Percentiles rank a stretch among this genome's conserved stretches.
phyloP scores from a whole-genome alignment of 2,888 invertebrate genomes.

The Mamestra brassicae region DNA sequence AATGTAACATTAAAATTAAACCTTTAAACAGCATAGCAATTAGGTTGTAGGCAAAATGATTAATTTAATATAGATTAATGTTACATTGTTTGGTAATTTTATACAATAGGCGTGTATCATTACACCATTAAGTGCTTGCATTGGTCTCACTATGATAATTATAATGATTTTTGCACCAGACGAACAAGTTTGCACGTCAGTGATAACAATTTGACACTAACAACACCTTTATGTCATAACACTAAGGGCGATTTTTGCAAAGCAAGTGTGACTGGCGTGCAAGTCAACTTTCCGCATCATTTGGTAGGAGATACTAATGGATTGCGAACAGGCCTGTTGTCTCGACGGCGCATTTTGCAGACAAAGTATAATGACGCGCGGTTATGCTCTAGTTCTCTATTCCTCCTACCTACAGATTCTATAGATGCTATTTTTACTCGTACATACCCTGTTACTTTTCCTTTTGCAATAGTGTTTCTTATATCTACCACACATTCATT shows the following conservation, averaged over 20 bases:
- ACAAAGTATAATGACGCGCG: constrained; percentile 75
- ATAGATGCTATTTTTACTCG: constrained; percentile 36
- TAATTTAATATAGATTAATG: background rate
- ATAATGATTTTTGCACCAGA: constrained; percentile 73
- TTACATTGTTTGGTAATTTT: constrained; percentile 65
- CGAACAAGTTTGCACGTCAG: background rate
- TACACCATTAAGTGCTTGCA: constrained; percentile 69
- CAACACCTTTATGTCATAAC: background rate
- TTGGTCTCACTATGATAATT: constrained; percentile 64
- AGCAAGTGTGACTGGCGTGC: constrained; percentile 26
- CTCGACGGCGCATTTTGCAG: constrained; percentile 82
- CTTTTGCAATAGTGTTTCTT: background rate
- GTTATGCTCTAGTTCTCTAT: constrained; percentile 72
- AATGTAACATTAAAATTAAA: background rate
- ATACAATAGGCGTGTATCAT: constrained; percentile 72
- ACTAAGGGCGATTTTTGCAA: background rate
- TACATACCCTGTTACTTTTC: constrained; percentile 1
- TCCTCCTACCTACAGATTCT: constrained; percentile 54
- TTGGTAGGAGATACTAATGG: constrained; percentile 85
- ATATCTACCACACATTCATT: constrained; percentile 28
- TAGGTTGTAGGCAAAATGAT: background rate
- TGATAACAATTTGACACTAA: background rate
- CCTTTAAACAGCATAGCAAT: background rate
- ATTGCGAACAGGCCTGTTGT: constrained; percentile 85
- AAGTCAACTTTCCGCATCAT: constrained; percentile 88